Conservation (phyloP, 2,797 vertebrate genomes). For the Intellagama lesueurii region DNA sequence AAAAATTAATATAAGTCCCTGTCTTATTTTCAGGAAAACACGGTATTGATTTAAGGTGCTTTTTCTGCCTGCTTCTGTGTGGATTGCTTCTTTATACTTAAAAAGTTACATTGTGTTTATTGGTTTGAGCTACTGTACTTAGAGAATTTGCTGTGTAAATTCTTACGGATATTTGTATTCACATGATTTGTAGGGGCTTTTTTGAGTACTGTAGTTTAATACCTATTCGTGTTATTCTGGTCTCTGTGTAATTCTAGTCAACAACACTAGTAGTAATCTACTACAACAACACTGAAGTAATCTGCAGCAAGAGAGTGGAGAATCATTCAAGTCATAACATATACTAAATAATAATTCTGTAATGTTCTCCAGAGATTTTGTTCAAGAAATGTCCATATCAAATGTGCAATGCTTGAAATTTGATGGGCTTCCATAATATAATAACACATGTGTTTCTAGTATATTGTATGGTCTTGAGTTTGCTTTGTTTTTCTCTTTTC, state of each 20-base stretch:
- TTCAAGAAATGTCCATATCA: neutral
- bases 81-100: neutral
- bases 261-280: too few relatives aligned
- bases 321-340: neutral
- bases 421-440: neutral
- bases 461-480: slow-evolving; percentile 42
- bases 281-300: neutral
- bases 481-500: slow-evolving; percentile 60
- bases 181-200: neutral
- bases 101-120: neutral
- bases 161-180: neutral
- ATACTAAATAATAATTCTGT: neutral
- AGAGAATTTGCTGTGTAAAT: neutral
- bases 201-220: neutral
- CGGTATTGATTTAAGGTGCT: neutral
- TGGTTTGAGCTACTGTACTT: neutral
- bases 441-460: neutral
- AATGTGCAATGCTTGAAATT: neutral
- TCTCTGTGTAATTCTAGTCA: neutral
- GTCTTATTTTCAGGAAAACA: too few relatives aligned
- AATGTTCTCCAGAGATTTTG: neutral
- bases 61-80: neutral
- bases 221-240: neutral
- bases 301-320: neutral
- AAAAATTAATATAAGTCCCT: too few relatives aligned